phyloP scores from a whole-genome alignment of 2,888 invertebrate genomes.

The Phaedon cochleariae region DNA sequence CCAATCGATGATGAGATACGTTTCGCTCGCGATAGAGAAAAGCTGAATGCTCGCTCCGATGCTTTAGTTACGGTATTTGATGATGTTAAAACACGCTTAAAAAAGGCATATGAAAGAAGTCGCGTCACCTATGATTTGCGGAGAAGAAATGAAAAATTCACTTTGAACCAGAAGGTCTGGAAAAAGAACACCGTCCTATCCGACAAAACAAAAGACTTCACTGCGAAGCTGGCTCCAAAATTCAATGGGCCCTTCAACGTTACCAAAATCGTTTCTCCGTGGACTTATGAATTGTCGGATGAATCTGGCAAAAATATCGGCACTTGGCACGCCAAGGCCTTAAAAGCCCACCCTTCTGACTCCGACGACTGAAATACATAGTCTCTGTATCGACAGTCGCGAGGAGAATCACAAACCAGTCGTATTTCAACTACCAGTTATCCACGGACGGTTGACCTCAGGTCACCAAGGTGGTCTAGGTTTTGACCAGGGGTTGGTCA shows the following conservation, averaged over 20 bases:
- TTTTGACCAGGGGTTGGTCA: too few relatives aligned
- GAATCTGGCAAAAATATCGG: conserved; percentile 9
- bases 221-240: conserved; percentile 10
- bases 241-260: conserved; percentile 15
- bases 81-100: not conserved
- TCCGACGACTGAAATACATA: too few relatives aligned
- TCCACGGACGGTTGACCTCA: too few relatives aligned
- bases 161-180: conserved; percentile 10
- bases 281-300: conserved; percentile 22
- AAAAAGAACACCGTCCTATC: conserved; percentile 9
- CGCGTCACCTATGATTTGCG: conserved; percentile 9
- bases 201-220: conserved; percentile 7
- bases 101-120: conserved; percentile 1
- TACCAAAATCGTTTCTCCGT: conserved; percentile 12
- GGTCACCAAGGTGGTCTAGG: too few relatives aligned
- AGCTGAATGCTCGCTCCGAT: not conserved
- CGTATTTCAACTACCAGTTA: too few relatives aligned
- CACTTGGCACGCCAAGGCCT: conserved; percentile 25
- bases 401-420: too few relatives aligned
- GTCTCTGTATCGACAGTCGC: too few relatives aligned
- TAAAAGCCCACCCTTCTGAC: conserved; percentile 25
- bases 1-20: not conserved
- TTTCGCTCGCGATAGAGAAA: too few relatives aligned
- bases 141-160: not conserved
- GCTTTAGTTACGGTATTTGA: conserved; percentile 1